Evolutionary conservation across 2,888 invertebrate genomes (phyloP), one percentile per base, ranked within the genome.

Genomic region (Nephrotoma flavescens): DNA sequence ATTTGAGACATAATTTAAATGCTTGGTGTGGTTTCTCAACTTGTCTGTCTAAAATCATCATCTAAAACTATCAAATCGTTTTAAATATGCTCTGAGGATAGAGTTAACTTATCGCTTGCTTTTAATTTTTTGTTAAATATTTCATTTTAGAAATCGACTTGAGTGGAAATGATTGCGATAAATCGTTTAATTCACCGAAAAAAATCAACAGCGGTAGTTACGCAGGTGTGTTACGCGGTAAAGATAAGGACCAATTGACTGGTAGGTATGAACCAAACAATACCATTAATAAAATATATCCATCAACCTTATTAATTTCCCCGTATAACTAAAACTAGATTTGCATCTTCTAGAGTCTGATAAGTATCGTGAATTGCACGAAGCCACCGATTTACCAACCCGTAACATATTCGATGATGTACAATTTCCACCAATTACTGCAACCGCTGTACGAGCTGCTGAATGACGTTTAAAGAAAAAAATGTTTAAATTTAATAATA

Each of bases 171-270:
- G 87, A 86, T 86, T 87, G 87, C 85, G 86, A 71, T 87, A 47
- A 83, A 86, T 87, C 87, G 52, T 87, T 45, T 57, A 52, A 41
- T n/a, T 52, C 86, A 42, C 86, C 86, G 1, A 47, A 41, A 57
- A 86, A 41, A 52, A 41, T 57, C 0, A 86, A 52, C 15, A 86
- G 12, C 9, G 84, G 88, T 89, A 95, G 96, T 94, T 97, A 97
- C 95, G 97, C 97, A 92, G 96, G 96, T 93, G 96, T 96, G 92
- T 94, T 97, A 93, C 96, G 96, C 93, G 97, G 97, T 92, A 95
- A 95, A 90, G 95, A 95, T 92, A 94, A 94, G 92, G 94, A 94
- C 93, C 93, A 93, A 93, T 95, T 97, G 95, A 95, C 97, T 96
- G 97, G 97, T 97, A 95, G 86, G 42, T 85, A 89, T 15, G 84